Evolutionary conservation across 2,113 vertebrate genomes (phyloP).

Genomic region (Spermophilus dauricus): DNA sequence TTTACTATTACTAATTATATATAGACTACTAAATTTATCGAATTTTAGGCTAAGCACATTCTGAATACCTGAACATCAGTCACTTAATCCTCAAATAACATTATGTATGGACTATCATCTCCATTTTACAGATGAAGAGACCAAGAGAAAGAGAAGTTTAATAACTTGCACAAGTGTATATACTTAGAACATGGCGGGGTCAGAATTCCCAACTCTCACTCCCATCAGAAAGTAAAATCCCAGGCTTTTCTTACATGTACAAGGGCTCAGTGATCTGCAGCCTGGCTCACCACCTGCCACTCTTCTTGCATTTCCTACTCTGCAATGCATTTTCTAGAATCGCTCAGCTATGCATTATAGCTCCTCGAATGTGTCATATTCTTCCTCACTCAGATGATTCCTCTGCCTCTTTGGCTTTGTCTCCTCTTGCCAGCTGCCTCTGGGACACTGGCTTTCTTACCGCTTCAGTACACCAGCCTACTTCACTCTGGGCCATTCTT

Average conservation of each 20-base stretch:
- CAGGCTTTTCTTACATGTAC: too few species aligned
- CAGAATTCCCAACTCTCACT: background rate
- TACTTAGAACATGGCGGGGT: background rate
- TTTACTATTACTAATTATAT: background rate
- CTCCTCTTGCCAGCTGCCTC: background rate
- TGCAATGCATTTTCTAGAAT: background rate
- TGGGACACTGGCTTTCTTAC: background rate
- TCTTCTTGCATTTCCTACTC: background rate
- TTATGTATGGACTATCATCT: background rate
- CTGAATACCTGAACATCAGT: background rate
- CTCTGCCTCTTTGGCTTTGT: background rate
- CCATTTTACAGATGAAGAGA: background rate
- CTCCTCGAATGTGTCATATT: background rate
- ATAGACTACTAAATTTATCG: background rate
- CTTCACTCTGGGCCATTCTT: background rate
- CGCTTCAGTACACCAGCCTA: accelerated
- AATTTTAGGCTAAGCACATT: background rate
- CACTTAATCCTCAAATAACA: background rate
- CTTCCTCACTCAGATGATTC: background rate
- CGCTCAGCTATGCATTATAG: background rate
- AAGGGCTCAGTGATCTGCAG: background rate
- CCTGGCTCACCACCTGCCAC: background rate
- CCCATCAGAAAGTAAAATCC: background rate
- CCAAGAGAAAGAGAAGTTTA: background rate
- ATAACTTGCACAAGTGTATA: background rate